Conservation (phyloP, 2,797 vertebrate genomes). For the Dipus sagitta region DNA sequence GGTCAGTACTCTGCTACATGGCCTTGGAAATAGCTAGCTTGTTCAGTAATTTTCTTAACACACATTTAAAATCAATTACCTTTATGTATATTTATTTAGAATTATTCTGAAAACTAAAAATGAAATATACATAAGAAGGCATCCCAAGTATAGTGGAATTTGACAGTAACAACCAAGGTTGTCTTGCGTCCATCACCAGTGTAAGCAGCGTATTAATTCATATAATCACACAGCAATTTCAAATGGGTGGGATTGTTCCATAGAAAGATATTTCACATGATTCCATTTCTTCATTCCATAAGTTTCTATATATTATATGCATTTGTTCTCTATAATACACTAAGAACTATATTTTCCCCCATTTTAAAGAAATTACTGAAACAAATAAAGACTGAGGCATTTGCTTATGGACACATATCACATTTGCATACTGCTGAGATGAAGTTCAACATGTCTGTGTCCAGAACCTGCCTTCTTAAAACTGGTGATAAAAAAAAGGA, state of each 20-base stretch:
- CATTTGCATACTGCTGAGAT: rapidly evolving
- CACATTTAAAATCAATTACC: not conserved
- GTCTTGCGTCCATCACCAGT: not conserved
- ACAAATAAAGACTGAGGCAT: not conserved
- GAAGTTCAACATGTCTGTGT: not conserved
- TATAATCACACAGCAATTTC: not conserved
- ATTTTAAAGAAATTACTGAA: not conserved
- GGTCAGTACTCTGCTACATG: not conserved
- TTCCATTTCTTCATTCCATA: not conserved
- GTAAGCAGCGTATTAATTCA: not conserved
- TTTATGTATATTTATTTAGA: not conserved
- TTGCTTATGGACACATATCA: too few species aligned
- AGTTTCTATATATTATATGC: not conserved
- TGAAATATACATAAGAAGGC: not conserved
- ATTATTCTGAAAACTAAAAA: conserved; percentile 10
- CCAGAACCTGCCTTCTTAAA: not conserved
- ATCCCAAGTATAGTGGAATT: not conserved
- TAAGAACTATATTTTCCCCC: not conserved
- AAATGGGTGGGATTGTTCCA: not conserved
- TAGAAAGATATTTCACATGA: not conserved
- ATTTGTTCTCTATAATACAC: not conserved
- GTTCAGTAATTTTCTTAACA: not conserved
- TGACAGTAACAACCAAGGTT: not conserved
- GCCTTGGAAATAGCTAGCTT: not conserved
- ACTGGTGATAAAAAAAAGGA: not conserved